Conservation (phyloP, 2,888 invertebrate genomes). For the Achlya flavicornis region DNA sequence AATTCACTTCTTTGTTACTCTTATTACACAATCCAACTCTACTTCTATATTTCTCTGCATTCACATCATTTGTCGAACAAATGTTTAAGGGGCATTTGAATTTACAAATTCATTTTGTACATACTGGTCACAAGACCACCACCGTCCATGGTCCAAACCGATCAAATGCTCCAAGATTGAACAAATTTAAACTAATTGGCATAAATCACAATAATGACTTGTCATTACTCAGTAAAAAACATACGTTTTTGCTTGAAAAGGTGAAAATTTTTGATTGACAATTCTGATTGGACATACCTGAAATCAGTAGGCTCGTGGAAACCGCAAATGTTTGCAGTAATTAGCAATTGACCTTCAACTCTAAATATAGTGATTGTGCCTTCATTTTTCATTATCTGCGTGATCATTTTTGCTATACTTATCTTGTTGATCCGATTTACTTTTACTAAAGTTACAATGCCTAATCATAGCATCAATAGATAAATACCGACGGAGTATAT, state of each 20-base stretch:
- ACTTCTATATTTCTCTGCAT: no score
- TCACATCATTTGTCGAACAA: no score
- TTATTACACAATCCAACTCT: no score
- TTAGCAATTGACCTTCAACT: slow-evolving; percentile 11
- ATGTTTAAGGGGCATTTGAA: no score
- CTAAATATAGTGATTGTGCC: slow-evolving; percentile 2
- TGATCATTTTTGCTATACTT: background rate
- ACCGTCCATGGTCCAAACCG: background rate
- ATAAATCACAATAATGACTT: slow-evolving; percentile 5
- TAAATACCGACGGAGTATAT: no score
- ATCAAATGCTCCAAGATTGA: background rate
- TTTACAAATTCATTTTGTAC: no score
- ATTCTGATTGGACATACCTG: background rate
- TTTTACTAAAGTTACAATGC: background rate
- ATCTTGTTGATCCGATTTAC: slow-evolving; percentile 1
- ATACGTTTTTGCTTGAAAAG: background rate
- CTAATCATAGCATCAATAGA: no score
- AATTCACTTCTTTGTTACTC: no score
- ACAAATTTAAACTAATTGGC: background rate
- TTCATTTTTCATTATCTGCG: slow-evolving; percentile 9
- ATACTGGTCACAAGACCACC: no score
- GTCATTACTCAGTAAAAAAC: background rate
- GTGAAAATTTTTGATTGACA: background rate
- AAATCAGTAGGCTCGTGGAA: background rate
- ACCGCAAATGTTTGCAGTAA: background rate